Conservation (phyloP, 2,888 invertebrate genomes). For the Nudaria mundana region DNA sequence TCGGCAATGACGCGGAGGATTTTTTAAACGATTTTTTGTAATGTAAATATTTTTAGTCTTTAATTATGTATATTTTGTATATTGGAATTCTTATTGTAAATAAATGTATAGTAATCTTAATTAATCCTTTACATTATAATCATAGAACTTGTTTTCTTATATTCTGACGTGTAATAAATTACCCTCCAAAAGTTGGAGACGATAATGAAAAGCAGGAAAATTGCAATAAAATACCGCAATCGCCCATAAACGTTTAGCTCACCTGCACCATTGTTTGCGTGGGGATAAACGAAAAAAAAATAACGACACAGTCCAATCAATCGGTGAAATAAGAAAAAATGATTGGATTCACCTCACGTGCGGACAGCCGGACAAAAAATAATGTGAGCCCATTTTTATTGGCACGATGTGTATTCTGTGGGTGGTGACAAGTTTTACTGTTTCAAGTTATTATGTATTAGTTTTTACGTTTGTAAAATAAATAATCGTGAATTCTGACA, state of each 20-base stretch:
- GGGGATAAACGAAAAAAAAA: slow-evolving; percentile 57
- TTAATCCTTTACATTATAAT: too few relatives aligned
- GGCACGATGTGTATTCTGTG: slow-evolving; percentile 45
- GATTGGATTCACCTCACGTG: slow-evolving; percentile 73
- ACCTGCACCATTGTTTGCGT: slow-evolving; percentile 59
- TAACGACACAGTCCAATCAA: slow-evolving; percentile 64
- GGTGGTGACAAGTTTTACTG: slow-evolving; percentile 36
- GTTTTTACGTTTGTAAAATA: too few relatives aligned
- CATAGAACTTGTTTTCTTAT: background rate
- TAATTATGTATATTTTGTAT: too few relatives aligned
- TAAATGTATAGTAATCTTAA: too few relatives aligned
- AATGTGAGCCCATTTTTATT: slow-evolving; percentile 54
- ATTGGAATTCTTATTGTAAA: too few relatives aligned
- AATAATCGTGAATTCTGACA: too few relatives aligned
- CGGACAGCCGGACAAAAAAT: slow-evolving; percentile 50
- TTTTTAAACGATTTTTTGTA: too few relatives aligned
- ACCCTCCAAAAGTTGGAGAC: too few relatives aligned
- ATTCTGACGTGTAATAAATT: background rate
- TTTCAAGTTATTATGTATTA: slow-evolving; percentile 29
- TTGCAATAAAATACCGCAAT: slow-evolving; percentile 34
- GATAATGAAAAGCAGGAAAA: slow-evolving; percentile 28
- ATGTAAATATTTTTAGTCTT: too few relatives aligned
- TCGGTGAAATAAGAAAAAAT: slow-evolving; percentile 66
- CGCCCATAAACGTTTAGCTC: slow-evolving; percentile 52
- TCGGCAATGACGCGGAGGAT: too few relatives aligned